Evolutionary conservation across 2,113 vertebrate genomes (phyloP), one percentile per base, ranked within the genome.

Genomic region (Microcebus ravelobensis): DNA sequence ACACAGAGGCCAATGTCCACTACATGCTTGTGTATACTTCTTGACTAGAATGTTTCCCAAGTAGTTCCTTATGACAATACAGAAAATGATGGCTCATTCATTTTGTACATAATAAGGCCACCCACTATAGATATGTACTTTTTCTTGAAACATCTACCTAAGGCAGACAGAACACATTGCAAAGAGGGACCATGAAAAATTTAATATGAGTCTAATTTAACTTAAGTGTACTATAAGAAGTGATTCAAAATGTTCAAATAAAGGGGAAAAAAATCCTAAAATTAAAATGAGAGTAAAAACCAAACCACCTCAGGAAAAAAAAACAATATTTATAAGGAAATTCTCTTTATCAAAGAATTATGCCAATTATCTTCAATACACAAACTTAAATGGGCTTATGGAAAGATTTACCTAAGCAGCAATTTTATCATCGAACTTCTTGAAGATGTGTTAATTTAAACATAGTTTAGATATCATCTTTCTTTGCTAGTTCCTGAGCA

Each of bases 231-330:
- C 13, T 71, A 13, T 6, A 42, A 92, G 87, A 25, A 81, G 55
- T 65, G 93, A 84, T n/a, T 77, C 25, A 93, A 87, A 91, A 86
- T 86, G 17, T 76, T 65, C 31, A 84, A 63, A 88, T 45, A 74
- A 83, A 73, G 1, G 52, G 6, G 9, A 39, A 17, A 9, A 9
- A 86, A 50, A 4, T 11, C 21, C 67, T 83, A 61, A 90, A 85
- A 67, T 57, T 67, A 70, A 90, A 95, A 81, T 76, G 12, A 71
- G 65, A 91, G 50, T 87, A 85, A 88, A 94, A 87, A 50, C 5
- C 31, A 95, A 90, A 36, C 12, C 5, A 88, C 4, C 21, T 3
- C 5, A 82, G 31, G 12, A 85, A 67, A 20, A 91, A 81, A 96
- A 71, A 45, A 45, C 6, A 42, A 5, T 45, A n/a, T 59, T 68